Conservation (phyloP, 1,140 invertebrate species). For the Globodera rostochiensis region DNA sequence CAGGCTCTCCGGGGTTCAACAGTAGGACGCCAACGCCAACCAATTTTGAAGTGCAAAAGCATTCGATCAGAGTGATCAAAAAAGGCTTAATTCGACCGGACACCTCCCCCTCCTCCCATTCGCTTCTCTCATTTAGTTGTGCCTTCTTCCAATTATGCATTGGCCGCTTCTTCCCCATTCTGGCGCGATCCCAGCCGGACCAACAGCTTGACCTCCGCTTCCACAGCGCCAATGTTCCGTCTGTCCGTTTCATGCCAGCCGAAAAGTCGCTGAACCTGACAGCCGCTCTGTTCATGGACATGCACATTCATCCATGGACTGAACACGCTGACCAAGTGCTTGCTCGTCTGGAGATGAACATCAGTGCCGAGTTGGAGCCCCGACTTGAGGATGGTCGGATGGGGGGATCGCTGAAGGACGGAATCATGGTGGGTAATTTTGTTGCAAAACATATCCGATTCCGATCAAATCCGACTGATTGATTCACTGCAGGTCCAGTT, state of each 20-base stretch:
- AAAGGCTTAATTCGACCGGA: not conserved
- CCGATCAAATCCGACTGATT: not conserved
- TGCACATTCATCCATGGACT: constrained; percentile 44
- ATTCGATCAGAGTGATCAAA: too few species aligned
- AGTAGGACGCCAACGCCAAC: too few species aligned
- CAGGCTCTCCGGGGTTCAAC: too few species aligned
- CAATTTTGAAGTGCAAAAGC: too few species aligned
- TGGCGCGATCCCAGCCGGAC: constrained; percentile 36
- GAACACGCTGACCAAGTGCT: constrained; percentile 35
- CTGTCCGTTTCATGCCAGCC: constrained; percentile 16
- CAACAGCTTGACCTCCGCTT: constrained; percentile 46
- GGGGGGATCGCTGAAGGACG: constrained; percentile 29
- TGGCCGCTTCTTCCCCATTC: constrained; percentile 43
- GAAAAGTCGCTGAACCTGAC: constrained; percentile 10
- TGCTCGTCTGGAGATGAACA: constrained; percentile 43
- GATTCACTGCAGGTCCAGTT: constrained; percentile 20
- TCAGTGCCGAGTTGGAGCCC: not conserved
- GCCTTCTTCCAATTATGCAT: constrained; percentile 47
- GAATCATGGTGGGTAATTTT: constrained; percentile 26
- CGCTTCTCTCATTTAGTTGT: constrained; percentile 39
- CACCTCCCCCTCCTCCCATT: not conserved
- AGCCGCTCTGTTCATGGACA: constrained; percentile 43
- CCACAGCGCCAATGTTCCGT: constrained; percentile 32
- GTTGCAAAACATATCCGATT: not conserved
- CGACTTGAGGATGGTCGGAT: not conserved